Base-by-base conservation (phyloP, 2,113 vertebrate species). In the Pycnonotus jocosus region DNA sequence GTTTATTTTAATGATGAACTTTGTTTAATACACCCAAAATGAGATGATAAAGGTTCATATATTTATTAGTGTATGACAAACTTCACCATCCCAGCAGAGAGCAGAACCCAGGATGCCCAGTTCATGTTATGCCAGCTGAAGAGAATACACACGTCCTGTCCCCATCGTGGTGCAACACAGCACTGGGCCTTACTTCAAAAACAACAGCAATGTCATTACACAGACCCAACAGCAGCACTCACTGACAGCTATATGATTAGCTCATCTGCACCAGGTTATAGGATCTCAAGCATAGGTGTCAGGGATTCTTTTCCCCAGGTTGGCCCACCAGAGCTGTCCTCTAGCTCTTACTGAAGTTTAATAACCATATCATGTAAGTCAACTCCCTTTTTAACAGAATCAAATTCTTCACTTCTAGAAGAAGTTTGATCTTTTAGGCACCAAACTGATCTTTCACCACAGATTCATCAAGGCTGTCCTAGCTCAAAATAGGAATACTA, bases 131-230 rank as follows among this genome's bases (percentile, higher is more conserved):
- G 0, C 35, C 33, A 77, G 37, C n/a, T n/a, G 25, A 71, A 50
- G 14, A 53, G 12, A 76, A 61, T 7, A 57, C 0, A 1, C 3
- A 31, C 28, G 33, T 71, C 38, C 23, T 71, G 44, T 6, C 15
- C 9, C 9, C 23, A 30, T 21, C 0, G 0, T 1, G 1, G 13
- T 57, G 12, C 22, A 53, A n/a, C 6, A 16, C 1, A 50, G 9
- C 44, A 35, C 2, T 20, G 17, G 35, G 38, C 18, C 44, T 57
- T 53, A n/a, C 42, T 31, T 23, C 11, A 47, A 77, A 10, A 72
- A 8, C 8, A 51, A 54, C 18, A 40, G 20, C 35, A 83, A 57
- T 6, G 11, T 12, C n/a, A 82, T 51, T 21, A 68, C 73, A 48
- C 35, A 57, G 38, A 62, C 9, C 28, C 6, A 85, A 57, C 21